A percentile compares a stretch with the other conserved stretches of the same genome.
Evolutionary conservation across 2,888 invertebrate genomes (phyloP).

Genomic region (Pelosia muscerda): DNA sequence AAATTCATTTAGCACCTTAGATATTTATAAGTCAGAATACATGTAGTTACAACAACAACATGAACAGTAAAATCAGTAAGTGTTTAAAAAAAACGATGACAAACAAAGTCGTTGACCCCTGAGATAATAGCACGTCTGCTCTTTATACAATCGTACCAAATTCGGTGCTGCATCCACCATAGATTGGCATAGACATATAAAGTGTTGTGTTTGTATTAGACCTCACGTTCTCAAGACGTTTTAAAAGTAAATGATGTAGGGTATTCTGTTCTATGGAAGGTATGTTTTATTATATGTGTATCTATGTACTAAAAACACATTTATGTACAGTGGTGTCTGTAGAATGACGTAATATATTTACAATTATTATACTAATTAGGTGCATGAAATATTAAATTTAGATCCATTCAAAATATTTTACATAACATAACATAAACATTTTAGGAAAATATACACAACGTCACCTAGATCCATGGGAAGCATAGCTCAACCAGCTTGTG

Average conservation of each 20-base stretch:
- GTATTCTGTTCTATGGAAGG: neutral
- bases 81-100: constrained; percentile 33
- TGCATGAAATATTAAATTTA: too few species aligned
- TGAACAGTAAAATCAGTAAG: constrained; percentile 27
- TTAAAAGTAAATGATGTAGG: constrained; percentile 28
- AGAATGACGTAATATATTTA: neutral
- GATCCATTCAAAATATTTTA: too few species aligned
- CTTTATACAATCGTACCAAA: constrained; percentile 45
- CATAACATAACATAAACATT: too few species aligned
- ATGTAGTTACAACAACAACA: constrained; percentile 27
- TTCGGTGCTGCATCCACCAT: constrained; percentile 33
- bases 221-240: constrained; percentile 46
- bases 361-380: neutral
- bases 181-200: constrained; percentile 35
- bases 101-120: constrained; percentile 43
- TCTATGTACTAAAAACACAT: neutral
- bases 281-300: neutral
- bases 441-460: too few species aligned
- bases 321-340: neutral
- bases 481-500: too few species aligned
- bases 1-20: too few species aligned
- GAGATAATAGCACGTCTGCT: constrained; percentile 41
- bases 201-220: constrained; percentile 41
- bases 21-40: constrained; percentile 21
- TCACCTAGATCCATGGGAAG: too few species aligned